A percentile compares a stretch with the other conserved stretches of the same genome.
phyloP scores from a whole-genome alignment of 2,113 vertebrate genomes.

The Struthio camelus region DNA sequence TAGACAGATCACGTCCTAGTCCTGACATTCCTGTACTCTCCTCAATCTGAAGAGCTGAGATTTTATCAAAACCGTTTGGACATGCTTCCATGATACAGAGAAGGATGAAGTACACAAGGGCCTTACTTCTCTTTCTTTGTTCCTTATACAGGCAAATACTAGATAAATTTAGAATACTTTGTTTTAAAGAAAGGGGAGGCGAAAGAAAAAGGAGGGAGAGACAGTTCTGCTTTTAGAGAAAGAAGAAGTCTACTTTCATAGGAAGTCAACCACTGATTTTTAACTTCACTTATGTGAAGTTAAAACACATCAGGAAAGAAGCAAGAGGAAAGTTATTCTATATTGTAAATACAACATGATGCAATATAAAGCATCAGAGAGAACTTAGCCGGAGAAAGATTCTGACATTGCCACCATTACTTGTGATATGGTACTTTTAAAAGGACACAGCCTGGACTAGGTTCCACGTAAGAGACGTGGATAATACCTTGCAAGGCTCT shows the following conservation, averaged over 20 bases:
- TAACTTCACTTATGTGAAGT: background rate
- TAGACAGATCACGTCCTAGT: background rate
- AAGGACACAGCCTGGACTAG: background rate
- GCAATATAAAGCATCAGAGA: background rate
- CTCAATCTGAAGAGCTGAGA: background rate
- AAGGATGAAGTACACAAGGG: background rate
- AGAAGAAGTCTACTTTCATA: background rate
- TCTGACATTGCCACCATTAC: background rate
- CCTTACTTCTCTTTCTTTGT: conserved; percentile 24
- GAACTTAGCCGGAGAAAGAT: background rate
- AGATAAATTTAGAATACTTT: background rate
- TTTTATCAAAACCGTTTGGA: background rate
- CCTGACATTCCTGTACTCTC: background rate
- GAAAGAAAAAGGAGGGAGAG: background rate
- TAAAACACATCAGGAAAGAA: background rate
- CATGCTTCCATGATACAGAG: background rate
- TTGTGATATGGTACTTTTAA: background rate
- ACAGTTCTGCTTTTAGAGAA: conserved; percentile 10
- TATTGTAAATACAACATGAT: background rate
- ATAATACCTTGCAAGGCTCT: background rate
- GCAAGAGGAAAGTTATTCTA: background rate
- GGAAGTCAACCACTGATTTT: background rate
- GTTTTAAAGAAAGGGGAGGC: background rate
- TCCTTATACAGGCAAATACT: background rate
- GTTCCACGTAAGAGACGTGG: background rate